Evolutionary conservation across 2,888 invertebrate species (phyloP), one percentile per base, ranked within the genome.

Genomic region (Zeuzera pyrina): DNA sequence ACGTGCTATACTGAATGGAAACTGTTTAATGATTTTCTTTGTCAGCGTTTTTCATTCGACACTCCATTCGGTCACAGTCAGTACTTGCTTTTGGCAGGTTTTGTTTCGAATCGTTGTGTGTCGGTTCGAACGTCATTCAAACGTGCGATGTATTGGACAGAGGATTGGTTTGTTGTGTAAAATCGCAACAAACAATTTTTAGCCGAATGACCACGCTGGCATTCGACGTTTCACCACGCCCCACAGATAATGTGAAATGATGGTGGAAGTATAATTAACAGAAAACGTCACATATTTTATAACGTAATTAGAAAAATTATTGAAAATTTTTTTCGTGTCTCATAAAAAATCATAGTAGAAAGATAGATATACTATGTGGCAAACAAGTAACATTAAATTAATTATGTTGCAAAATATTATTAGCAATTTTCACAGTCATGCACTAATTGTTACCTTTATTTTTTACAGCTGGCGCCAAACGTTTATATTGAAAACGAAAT

Each of bases 171-270:
- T 64, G 62, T 45, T 46, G 42, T 60, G 58, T 61, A 56, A 72
- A 78, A 79, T 78, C 76, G n/a, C n/a, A n/a, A n/a, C n/a, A 65
- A 73, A 76, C 71, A 72, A 72, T 71, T 67, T 70, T 60, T 62
- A 60, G 57, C 50, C 63, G 62, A 64, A 52, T 70, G 71, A 70
- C 70, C 71, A 52, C 52, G 43, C 46, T 45, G 45, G 39, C 43
- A 34, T 32, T 29, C 32, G 29, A 29, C 27, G 14, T 29, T 16
- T 21, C 24, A 22, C 12, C 53, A 67, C 71, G 62, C 67, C 67
- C 63, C 45, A 33, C n/a, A n/a, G n/a, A n/a, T n/a, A n/a, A n/a
- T n/a, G n/a, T n/a, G n/a, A n/a, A n/a, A n/a, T n/a, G n/a, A n/a
- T n/a, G n/a, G n/a, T n/a, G n/a, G n/a, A n/a, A n/a, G n/a, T n/a